Evolutionary conservation across 1,140 invertebrate species (phyloP).

Genomic region (Microplitis demolitor): DNA sequence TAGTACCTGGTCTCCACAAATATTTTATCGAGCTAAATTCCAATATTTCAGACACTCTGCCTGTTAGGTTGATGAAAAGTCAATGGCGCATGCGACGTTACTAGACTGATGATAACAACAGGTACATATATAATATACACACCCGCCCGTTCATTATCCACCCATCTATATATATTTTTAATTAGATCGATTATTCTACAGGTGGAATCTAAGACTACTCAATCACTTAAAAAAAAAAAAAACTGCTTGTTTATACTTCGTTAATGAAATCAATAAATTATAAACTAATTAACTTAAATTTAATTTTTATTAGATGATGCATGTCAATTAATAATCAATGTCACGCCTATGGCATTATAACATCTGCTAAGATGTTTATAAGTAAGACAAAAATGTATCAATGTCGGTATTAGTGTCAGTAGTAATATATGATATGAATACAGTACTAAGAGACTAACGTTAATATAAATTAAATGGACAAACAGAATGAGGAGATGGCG

Average conservation of each 20-base stretch:
- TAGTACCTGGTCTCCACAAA: constrained; percentile 11
- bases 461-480: constrained; percentile 22
- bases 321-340: no score
- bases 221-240: no score
- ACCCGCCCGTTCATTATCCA: no score
- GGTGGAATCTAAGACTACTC: constrained; percentile 10
- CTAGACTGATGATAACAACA: constrained; percentile 8
- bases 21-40: constrained; percentile 23
- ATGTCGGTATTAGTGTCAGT: no score
- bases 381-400: neutral
- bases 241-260: no score
- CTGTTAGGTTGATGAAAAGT: neutral
- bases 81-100: neutral
- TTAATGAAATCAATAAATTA: no score
- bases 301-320: no score
- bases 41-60: constrained; percentile 11
- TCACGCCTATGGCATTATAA: no score
- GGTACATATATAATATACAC: neutral
- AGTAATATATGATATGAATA: no score
- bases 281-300: no score
- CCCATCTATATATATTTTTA: neutral
- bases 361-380: no score
- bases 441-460: no score
- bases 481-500: constrained; percentile 26
- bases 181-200: constrained; percentile 17